These are phyloP conservation scores for Pangasius mekongensis DNA, from an alignment of 2,797 vertebrate genomes.

Conservation along the genomic window DNA sequence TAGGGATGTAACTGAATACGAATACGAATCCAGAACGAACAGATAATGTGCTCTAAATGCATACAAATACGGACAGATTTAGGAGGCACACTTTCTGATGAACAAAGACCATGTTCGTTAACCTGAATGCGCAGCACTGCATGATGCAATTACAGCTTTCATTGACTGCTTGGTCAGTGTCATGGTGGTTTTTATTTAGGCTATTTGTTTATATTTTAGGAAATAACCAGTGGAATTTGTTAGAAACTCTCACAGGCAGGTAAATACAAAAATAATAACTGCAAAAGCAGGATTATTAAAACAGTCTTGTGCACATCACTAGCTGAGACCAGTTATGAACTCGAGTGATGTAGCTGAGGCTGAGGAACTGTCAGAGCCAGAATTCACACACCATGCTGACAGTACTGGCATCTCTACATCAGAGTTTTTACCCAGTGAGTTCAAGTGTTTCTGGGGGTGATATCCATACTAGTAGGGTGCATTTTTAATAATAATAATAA, in stretches of 20 bases:
- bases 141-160: not conserved
- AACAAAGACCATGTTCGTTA: slow-evolving; percentile 12
- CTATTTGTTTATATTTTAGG: not conserved
- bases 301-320: not conserved
- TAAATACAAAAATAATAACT: not conserved
- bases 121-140: not conserved
- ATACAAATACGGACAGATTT: slow-evolving; percentile 7
- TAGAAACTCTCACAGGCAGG: too few relatives aligned
- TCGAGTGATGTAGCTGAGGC: not conserved
- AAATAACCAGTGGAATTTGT: not conserved
- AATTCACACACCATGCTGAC: not conserved
- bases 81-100: not conserved
- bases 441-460: not conserved
- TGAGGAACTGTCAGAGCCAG: not conserved
- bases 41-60: slow-evolving; percentile 53
- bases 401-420: not conserved
- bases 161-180: not conserved
- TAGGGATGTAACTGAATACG: not conserved
- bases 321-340: not conserved
- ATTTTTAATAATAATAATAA: not conserved
- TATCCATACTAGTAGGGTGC: not conserved
- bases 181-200: not conserved
- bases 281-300: not conserved
- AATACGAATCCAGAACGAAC: slow-evolving; percentile 29
- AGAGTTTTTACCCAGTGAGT: not conserved